These are phyloP conservation scores for Zalophus californianus DNA, from an alignment of 2,797 vertebrate genomes.

Conservation along the genomic window DNA sequence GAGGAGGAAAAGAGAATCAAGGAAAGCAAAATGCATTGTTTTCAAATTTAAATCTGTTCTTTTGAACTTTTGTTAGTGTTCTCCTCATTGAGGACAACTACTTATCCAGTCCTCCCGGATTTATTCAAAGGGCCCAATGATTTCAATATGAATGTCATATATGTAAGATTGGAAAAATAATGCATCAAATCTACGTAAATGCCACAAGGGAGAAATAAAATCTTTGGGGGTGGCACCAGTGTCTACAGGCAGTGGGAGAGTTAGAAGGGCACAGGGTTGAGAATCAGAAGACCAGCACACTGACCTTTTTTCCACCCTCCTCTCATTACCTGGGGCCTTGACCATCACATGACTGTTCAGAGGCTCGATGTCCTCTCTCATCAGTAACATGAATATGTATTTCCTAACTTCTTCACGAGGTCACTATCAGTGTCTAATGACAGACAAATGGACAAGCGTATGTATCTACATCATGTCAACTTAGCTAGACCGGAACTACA, in stretches of 20 bases:
- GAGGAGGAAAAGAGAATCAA: neutral
- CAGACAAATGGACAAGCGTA: neutral
- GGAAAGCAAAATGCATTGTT: neutral
- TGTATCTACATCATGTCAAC: neutral
- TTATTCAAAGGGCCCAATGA: neutral
- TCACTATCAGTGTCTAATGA: neutral
- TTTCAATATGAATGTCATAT: conserved; percentile 1
- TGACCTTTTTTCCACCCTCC: neutral
- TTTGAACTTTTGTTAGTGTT: neutral
- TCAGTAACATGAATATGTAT: neutral
- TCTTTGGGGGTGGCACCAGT: neutral
- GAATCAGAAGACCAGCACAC: neutral
- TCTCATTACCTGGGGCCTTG: neutral
- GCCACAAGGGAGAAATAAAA: neutral
- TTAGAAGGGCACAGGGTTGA: neutral
- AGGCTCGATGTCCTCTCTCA: neutral
- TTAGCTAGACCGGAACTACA: neutral
- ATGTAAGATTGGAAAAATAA: neutral
- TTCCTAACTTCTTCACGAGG: neutral
- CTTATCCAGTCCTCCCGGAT: neutral
- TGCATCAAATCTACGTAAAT: neutral
- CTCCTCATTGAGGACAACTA: neutral
- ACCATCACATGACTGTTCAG: neutral
- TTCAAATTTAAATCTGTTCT: conserved; percentile 25
- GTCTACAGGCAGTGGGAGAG: neutral